Conservation (phyloP, 2,797 vertebrate species). For the Numenius phaeopus region DNA sequence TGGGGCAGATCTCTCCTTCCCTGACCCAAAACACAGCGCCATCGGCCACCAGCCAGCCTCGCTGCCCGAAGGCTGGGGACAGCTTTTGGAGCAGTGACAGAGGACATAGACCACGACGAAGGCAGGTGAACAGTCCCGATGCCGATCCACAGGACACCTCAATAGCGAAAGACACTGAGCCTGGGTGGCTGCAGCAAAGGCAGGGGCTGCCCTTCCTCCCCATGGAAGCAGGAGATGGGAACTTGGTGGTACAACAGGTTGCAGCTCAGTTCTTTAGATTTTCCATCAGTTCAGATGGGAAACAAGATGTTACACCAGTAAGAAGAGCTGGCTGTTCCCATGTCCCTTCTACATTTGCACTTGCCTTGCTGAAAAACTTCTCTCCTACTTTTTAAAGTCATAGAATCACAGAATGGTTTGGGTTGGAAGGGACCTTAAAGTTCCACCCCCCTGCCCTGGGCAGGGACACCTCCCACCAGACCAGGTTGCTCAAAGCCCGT, state of each 20-base stretch:
- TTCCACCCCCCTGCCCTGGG: no score
- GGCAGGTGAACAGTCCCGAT: not conserved
- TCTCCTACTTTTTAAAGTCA: not conserved
- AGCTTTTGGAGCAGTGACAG: not conserved
- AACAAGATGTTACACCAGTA: not conserved
- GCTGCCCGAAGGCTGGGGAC: fast-evolving
- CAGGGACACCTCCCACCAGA: no score
- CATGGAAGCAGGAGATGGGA: not conserved
- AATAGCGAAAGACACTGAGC: not conserved
- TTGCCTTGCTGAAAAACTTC: not conserved
- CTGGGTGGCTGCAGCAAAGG: not conserved
- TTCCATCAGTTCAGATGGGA: not conserved
- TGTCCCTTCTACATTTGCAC: not conserved
- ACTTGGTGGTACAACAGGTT: not conserved
- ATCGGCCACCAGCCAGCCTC: not conserved
- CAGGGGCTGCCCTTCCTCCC: not conserved
- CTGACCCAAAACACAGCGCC: not conserved
- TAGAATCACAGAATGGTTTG: no score
- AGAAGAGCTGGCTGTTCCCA: not conserved
- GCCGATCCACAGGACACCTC: not conserved
- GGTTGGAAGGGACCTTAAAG: no score
- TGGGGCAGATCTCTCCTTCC: not conserved
- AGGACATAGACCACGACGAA: not conserved
- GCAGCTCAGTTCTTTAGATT: not conserved
- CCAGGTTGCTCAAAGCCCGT: no score